Conservation (phyloP, 2,797 vertebrate genomes). For the Lindbergichthys nudifrons region DNA sequence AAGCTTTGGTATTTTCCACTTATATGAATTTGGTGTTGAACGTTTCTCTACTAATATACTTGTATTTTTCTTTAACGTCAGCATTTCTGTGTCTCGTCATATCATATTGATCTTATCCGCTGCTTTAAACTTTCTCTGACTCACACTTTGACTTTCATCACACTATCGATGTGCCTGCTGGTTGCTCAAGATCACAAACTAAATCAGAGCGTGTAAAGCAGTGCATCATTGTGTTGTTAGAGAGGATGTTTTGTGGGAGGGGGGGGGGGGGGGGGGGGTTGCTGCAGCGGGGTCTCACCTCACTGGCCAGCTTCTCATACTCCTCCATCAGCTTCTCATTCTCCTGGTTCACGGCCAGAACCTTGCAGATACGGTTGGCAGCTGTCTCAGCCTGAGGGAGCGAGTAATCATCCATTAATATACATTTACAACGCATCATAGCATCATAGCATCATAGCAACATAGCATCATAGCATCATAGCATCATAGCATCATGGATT, state of each 20-base stretch:
- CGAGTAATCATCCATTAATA: constrained; percentile 1
- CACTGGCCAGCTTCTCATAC: constrained; percentile 94
- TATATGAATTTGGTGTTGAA: not conserved
- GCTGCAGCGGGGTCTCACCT: constrained; percentile 81
- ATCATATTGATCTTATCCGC: not conserved
- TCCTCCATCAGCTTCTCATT: constrained; percentile 95
- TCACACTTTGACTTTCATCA: not conserved
- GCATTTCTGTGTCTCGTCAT: not conserved
- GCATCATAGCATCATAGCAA: not conserved
- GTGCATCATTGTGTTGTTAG: constrained; percentile 4
- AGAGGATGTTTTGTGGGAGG: constrained; percentile 40
- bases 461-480: not conserved
- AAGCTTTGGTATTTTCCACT: not conserved
- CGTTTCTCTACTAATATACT: not conserved
- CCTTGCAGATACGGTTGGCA: constrained; percentile 94
- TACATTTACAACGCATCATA: not conserved
- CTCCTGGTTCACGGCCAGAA: constrained; percentile 95
- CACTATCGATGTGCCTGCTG: constrained; percentile 2
- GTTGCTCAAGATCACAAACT: constrained; percentile 3
- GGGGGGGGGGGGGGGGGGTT: constrained; percentile 29
- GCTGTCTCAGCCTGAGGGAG: constrained; percentile 90
- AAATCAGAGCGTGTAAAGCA: not conserved
- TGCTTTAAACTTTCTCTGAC: not conserved
- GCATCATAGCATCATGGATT: not conserved
- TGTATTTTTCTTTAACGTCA: not conserved